Conservation (phyloP, 2,888 invertebrate species). For the Drosophila demipolita region DNA sequence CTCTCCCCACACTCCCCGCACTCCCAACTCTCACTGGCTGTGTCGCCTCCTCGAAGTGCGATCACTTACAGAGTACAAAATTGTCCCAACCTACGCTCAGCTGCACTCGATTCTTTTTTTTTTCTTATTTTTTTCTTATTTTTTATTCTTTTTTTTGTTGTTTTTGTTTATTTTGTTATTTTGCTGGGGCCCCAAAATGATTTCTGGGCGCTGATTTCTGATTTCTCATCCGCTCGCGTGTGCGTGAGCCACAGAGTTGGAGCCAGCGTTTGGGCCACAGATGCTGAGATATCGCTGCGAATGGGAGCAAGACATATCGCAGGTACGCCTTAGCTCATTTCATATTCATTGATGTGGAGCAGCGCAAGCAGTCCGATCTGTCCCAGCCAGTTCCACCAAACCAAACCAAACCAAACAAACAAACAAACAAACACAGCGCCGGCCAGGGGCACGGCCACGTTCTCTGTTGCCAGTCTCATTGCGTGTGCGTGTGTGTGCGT, state of each 20-base stretch:
- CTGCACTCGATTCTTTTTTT: conserved; percentile 36
- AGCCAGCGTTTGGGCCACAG: conserved; percentile 32
- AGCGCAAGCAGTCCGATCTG: conserved; percentile 56
- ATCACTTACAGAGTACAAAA: conserved; percentile 77
- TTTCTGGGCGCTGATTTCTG: conserved; percentile 67
- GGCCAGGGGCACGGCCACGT: conserved; percentile 63
- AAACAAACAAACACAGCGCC: conserved; percentile 1
- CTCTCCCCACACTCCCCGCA: accelerated
- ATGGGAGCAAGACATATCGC: conserved; percentile 79
- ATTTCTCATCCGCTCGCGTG: conserved; percentile 65
- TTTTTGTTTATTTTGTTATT: background rate
- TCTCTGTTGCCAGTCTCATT: conserved; percentile 21
- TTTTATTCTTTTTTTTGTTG: background rate
- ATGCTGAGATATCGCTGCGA: conserved; percentile 56
- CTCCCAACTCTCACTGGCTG: background rate
- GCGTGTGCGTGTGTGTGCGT: conserved; percentile 32
- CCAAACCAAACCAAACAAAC: background rate
- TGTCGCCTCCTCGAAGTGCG: conserved; percentile 58
- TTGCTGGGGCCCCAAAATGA: conserved; percentile 49
- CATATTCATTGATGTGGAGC: conserved; percentile 83
- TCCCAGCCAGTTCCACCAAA: conserved; percentile 16
- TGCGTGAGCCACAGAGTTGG: conserved; percentile 56
- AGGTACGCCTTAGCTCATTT: conserved; percentile 76
- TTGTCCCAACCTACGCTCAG: conserved; percentile 74
- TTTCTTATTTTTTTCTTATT: too few relatives aligned